Percentiles rank a stretch among this genome's conserved stretches.
Evolutionary conservation across 2,888 invertebrate genomes (phyloP).

Genomic region (Cryptocheilus praepositus): DNA sequence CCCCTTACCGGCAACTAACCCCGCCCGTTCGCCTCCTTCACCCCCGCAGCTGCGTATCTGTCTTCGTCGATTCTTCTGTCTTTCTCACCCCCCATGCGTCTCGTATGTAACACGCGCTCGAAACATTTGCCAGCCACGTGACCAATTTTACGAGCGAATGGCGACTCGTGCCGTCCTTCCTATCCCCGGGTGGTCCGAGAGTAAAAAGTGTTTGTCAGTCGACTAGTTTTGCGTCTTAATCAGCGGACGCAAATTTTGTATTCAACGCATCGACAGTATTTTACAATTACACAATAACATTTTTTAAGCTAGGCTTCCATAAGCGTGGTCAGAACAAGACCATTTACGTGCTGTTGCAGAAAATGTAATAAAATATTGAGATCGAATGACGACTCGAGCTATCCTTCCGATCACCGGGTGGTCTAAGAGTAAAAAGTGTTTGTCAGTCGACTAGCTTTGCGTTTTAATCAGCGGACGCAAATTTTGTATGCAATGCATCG

Average conservation of each 20-base stretch:
- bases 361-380: no score
- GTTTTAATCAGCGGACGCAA: slow-evolving; percentile 39
- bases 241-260: slow-evolving; percentile 27
- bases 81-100: slow-evolving; percentile 22
- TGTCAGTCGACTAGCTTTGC: slow-evolving; percentile 35
- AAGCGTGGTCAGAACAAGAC: no score
- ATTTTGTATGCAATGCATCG: no score
- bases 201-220: slow-evolving; percentile 43
- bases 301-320: no score
- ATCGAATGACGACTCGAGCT: slow-evolving; percentile 58
- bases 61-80: slow-evolving; percentile 10
- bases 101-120: slow-evolving; percentile 35
- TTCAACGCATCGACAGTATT: no score
- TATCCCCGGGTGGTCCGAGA: slow-evolving; percentile 23
- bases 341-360: no score
- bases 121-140: slow-evolving; percentile 66
- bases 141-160: slow-evolving; percentile 67
- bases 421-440: slow-evolving; percentile 40
- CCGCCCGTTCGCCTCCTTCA: not conserved
- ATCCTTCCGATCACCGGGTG: slow-evolving; percentile 25
- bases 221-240: slow-evolving; percentile 39
- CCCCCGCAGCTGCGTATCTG: not conserved
- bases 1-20: slow-evolving; percentile 2
- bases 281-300: no score
- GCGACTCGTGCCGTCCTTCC: slow-evolving; percentile 51